These are phyloP conservation scores for Drosophila sturtevanti DNA, from an alignment of 1,140 invertebrate species.

Conservation along the genomic window DNA sequence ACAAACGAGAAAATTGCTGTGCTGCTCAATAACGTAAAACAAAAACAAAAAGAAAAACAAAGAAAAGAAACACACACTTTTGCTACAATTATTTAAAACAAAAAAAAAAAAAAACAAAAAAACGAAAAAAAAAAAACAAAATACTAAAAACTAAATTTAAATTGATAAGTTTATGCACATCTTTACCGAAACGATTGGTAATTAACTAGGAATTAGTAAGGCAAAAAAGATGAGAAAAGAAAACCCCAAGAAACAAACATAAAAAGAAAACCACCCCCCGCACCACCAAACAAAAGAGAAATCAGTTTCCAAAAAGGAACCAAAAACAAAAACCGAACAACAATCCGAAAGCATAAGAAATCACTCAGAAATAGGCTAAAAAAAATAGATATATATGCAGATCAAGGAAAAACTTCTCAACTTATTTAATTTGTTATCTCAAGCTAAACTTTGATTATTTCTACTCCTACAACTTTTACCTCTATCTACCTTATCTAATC, in stretches of 20 bases:
- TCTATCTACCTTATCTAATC: conserved; percentile 22
- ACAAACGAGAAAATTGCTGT: conserved; percentile 74
- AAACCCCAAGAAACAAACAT: background rate
- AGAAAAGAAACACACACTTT: conserved; percentile 39
- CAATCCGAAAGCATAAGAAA: background rate
- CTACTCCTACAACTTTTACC: background rate
- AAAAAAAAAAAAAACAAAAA: conserved; percentile 45
- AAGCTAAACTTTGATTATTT: background rate
- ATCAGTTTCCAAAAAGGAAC: no score
- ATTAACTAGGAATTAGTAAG: conserved; percentile 74
- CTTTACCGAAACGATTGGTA: conserved; percentile 80
- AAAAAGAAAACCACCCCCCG: background rate
- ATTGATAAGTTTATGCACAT: conserved; percentile 73
- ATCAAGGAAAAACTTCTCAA: background rate
- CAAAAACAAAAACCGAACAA: no score
- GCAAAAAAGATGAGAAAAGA: conserved; percentile 38
- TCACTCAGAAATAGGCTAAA: background rate
- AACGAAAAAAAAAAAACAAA: conserved; percentile 51
- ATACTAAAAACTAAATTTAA: conserved; percentile 47
- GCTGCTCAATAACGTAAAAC: conserved; percentile 73
- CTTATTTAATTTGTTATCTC: background rate
- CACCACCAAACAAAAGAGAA: background rate
- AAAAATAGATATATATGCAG: background rate
- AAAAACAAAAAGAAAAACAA: conserved; percentile 24
- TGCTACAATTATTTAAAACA: conserved; percentile 65